phyloP scores from a whole-genome alignment of 2,888 invertebrate species.

The Alloplasta piceator region DNA sequence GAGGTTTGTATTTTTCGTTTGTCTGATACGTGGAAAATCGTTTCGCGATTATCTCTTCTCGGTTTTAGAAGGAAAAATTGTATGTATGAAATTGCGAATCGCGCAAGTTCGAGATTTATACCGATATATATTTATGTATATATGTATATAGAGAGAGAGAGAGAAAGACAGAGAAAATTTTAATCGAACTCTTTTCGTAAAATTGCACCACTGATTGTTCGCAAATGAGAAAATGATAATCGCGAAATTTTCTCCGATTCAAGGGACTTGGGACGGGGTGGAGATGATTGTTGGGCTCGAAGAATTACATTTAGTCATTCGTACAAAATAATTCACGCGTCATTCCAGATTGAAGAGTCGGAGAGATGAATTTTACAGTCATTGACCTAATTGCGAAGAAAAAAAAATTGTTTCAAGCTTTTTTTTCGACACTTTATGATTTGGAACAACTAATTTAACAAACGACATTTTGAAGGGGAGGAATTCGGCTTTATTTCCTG shows the following conservation, averaged over 20 bases:
- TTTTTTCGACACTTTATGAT: no score
- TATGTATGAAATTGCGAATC: slow-evolving; percentile 34
- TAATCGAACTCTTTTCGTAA: slow-evolving; percentile 13
- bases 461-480: no score
- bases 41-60: slow-evolving; percentile 33
- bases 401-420: no score
- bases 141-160: background rate
- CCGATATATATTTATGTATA: no score
- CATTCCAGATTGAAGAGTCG: slow-evolving; percentile 18
- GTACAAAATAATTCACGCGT: background rate
- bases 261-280: background rate
- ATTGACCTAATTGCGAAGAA: background rate
- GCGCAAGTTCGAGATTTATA: background rate
- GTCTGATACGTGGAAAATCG: slow-evolving; percentile 6
- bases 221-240: slow-evolving; percentile 19
- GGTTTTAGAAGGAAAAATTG: slow-evolving; percentile 19
- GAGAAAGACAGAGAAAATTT: slow-evolving; percentile 15
- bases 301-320: background rate
- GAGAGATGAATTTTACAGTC: slow-evolving; percentile 23
- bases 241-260: background rate
- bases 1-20: slow-evolving; percentile 7
- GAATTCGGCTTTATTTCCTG: no score
- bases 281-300: slow-evolving; percentile 2
- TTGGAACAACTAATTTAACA: no score
- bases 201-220: slow-evolving; percentile 45